Evolutionary conservation across 2,797 vertebrate species (phyloP), one percentile per base, ranked within the genome.

Genomic region (Lithobates sylvaticus): DNA sequence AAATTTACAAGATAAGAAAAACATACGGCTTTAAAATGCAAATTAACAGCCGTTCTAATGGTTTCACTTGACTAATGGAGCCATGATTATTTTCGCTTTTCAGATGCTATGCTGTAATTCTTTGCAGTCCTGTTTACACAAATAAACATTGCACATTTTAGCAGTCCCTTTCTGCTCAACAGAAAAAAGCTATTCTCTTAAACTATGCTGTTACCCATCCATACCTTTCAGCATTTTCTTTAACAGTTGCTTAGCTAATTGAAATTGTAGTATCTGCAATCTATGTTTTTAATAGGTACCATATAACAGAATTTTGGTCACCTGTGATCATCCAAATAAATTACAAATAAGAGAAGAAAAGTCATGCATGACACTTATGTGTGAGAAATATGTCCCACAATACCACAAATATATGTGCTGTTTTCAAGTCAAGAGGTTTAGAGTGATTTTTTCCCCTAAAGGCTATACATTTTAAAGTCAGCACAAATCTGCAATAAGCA

Each of bases 1-100:
- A 88, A 80, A 88, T 88, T 86, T 88, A 83, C 87, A 86, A 86
- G 87, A 88, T 84, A 87, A 88, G 64, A 80, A 88, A 88, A 85
- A 84, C 67, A 87, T 77, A 73, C n/a, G 23, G 84, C 85, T 88
- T 90, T 87, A 86, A 86, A 90, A 86, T 84, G 85, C 78, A 88
- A 86, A 88, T 86, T 18, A 86, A 61, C 87, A 86, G 81, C 85
- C 67, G 67, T 76, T 81, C 54, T 85, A 58, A 81, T 73, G 83
- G 84, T 84, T 87, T 71, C 74, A 86, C 47, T 86, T 87, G 88
- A 87, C 83, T 87, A 83, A 86, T 39, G 42, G 85, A 85, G 87
- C 82, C 44, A 81, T 80, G 70, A 67, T 84, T 87, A 84, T 87
- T 87, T 73, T 80, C 70, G 34, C 76, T 80, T 87, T 75, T 77